Conservation (phyloP, 2,888 invertebrate genomes). For the Sarcophaga variegata region DNA sequence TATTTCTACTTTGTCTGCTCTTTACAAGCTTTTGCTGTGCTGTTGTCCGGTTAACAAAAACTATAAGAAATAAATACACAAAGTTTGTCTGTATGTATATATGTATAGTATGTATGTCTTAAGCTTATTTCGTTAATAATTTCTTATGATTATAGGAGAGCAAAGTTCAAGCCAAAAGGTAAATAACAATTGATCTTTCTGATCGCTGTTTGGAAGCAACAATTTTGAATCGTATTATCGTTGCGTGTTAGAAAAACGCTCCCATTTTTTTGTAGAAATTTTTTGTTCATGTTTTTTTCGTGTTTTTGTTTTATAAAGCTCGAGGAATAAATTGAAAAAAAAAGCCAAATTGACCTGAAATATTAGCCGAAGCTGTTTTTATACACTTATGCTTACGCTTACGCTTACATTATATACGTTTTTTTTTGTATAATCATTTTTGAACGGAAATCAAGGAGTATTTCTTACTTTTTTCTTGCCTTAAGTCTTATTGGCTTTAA, state of each 20-base stretch:
- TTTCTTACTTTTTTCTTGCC: too few species aligned
- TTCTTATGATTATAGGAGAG: constrained; percentile 53
- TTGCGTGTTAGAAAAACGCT: constrained; percentile 63
- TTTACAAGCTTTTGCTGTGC: not conserved
- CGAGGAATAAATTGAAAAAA: constrained; percentile 36
- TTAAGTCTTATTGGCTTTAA: too few species aligned
- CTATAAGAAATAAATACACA: too few species aligned
- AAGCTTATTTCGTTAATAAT: constrained; percentile 51
- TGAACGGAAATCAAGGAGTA: too few species aligned
- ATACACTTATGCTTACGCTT: constrained; percentile 13
- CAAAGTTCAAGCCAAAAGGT: constrained; percentile 68
- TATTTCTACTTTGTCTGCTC: not conserved
- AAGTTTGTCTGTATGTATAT: not conserved
- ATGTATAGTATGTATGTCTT: not conserved
- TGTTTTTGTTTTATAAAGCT: constrained; percentile 15
- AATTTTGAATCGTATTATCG: constrained; percentile 55
- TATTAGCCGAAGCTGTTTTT: constrained; percentile 56
- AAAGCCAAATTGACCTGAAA: constrained; percentile 10
- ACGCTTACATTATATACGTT: not conserved
- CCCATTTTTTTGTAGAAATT: constrained; percentile 18
- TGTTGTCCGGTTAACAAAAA: not conserved
- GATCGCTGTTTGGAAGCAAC: constrained; percentile 62
- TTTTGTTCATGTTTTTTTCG: too few species aligned
- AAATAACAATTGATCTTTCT: constrained; percentile 67
- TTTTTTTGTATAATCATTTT: constrained; percentile 42